Evolutionary conservation across 2,888 invertebrate genomes (phyloP), one percentile per base, ranked within the genome.

Genomic region (Diabrotica balteata): DNA sequence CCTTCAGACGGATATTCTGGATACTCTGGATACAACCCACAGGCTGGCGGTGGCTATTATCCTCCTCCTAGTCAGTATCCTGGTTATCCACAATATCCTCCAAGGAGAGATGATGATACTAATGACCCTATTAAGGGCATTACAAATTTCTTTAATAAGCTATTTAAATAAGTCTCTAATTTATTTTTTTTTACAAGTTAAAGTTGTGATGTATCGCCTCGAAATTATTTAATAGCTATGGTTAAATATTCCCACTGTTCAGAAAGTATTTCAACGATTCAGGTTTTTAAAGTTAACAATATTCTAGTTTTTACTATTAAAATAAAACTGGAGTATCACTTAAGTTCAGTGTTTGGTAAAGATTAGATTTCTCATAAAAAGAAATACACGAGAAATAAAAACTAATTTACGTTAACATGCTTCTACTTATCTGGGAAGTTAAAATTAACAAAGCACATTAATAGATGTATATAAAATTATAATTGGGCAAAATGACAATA

Each of bases 91-190:
- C 72, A 72, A 52, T 74, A 77, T 63, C 77, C 74, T 32, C 74
- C 74, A 4, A 69, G 76, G 65, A 68, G 71, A 32, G 70, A 72
- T 32, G 62, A 67, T 49, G 66, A 73, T 53, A 67, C 68, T 32
- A 66, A 69, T 49, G 80, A 80, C 74, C 80, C 79, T 32, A 80
- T 80, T 10, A 66, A 69, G 53, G 69, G 69, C 45, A 66, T 69
- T 66, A 69, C 74, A n/a, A 80, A 78, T 71, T 79, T 80, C 61
- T 80, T 80, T 59, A 79, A 73, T 61, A 78, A 63, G 69, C 66
- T 69, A 51, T 69, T 69, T 51, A 69, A 71, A 58, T 67, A 32
- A 67, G 54, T 64, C 63, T 54, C 54, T 54, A 44, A 44, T 58
- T 59, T 65, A 42, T 57, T 8, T 58, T 50, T 10, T 17, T 22